Percentiles rank a stretch among this genome's conserved stretches.
phyloP scores from a whole-genome alignment of 2,797 vertebrate species.

The Kryptopterus vitreolus region DNA sequence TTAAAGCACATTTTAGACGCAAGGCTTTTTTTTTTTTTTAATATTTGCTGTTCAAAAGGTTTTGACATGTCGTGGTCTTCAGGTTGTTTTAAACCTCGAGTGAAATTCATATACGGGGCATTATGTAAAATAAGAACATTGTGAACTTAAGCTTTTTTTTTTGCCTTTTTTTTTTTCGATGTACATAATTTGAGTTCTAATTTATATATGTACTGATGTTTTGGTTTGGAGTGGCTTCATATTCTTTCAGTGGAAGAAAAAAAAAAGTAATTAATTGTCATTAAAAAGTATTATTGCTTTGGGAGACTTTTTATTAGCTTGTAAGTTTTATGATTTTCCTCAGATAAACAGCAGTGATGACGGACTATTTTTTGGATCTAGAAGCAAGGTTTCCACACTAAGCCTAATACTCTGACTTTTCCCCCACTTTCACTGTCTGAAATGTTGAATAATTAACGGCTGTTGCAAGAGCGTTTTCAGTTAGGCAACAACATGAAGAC shows the following conservation, averaged over 20 bases:
- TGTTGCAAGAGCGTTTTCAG: too few relatives aligned
- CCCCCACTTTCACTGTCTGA: too few relatives aligned
- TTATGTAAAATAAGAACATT: neutral
- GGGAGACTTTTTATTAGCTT: neutral
- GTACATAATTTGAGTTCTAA: slow-evolving; percentile 2
- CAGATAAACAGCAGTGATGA: too few relatives aligned
- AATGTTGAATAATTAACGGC: too few relatives aligned
- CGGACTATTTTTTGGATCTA: too few relatives aligned
- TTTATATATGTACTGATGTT: slow-evolving; percentile 8
- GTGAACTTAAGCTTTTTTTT: neutral
- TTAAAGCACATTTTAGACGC: slow-evolving; percentile 7
- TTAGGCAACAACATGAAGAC: too few relatives aligned
- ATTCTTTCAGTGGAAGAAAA: slow-evolving; percentile 40
- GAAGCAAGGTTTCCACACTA: too few relatives aligned
- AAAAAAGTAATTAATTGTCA: slow-evolving; percentile 55
- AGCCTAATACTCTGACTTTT: too few relatives aligned
- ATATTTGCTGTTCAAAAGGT: neutral
- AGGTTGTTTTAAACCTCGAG: slow-evolving; percentile 18
- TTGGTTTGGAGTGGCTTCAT: slow-evolving; percentile 21
- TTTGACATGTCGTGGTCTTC: neutral
- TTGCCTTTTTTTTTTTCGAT: neutral
- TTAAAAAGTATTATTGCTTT: slow-evolving; percentile 1
- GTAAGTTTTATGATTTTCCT: neutral
- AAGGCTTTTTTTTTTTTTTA: neutral
- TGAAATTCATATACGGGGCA: neutral